Conservation (phyloP, 2,888 invertebrate genomes). For the Nezara viridula region DNA sequence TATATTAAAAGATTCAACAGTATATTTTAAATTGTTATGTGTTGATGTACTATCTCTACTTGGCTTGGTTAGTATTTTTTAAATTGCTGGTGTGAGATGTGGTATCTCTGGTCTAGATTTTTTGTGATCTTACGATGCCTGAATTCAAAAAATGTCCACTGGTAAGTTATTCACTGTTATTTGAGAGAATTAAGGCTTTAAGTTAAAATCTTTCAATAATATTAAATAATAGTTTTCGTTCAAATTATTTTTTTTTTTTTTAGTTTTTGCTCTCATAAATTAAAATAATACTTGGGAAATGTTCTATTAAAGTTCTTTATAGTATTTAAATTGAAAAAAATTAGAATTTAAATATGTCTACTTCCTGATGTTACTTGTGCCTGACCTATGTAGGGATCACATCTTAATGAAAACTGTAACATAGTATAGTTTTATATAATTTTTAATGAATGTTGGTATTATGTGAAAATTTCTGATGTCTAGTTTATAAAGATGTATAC, state of each 20-base stretch:
- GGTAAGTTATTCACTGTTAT: no score
- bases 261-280: no score
- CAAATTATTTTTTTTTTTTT: no score
- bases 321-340: neutral
- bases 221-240: no score
- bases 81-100: no score
- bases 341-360: neutral
- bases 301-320: neutral
- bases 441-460: neutral
- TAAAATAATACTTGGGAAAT: no score
- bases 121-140: no score
- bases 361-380: neutral
- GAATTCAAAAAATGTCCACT: no score
- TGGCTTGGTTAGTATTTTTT: no score
- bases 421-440: conserved; percentile 3
- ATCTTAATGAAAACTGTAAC: neutral
- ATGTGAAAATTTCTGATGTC: neutral
- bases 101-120: neutral
- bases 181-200: no score
- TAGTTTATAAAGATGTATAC: neutral
- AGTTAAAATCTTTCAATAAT: no score
- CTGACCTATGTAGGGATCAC: neutral
- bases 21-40: neutral
- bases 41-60: neutral
- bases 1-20: neutral